Evolutionary conservation across 2,797 vertebrate genomes (phyloP), one percentile per base, ranked within the genome.

Genomic region (Enteromius thamalakanensis): DNA sequence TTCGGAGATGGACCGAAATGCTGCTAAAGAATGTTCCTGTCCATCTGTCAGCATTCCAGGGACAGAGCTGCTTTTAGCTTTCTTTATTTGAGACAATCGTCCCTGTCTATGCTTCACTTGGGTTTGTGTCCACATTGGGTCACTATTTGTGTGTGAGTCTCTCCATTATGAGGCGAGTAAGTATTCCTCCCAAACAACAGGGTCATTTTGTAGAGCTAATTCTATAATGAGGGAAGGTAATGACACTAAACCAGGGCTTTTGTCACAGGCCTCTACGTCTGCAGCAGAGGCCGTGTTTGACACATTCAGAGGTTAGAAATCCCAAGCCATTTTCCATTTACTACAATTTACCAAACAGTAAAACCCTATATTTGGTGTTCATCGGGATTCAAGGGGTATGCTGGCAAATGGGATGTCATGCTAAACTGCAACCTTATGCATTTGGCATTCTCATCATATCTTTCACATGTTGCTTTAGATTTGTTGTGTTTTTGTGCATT

Each of bases 11-110:
- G 37, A 40, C 72, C 2, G 64, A 78, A 85, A 84, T 86, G 86
- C 58, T 37, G 84, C 34, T 67, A 89, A 88, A 87, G 87, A 81
- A 78, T 81, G 34, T 86, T 87, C 91, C 90, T 90, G 92, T 92
- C 89, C 88, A 91, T 87, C 79, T 89, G 87, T 89, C 68, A 87
- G 89, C 90, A 94, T 94, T 94, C 92, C 90, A 82, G 2, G 70
- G 71, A 76, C 83, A 86, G 86, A 74, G 86, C 60, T 90, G 90
- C 91, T 89, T 89, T 88, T 85, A 84, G 89, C 69, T 77, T 78
- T 17, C 53, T 79, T 55, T 67, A 81, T 85, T 89, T 71, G 64
- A 87, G 90, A 93, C 91, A 94, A 94, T 76, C 81, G 87, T 86
- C n/a, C 60, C 70, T 77, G 89, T 90, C 86, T 75, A 82, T 75